These are phyloP conservation scores for Nothoprocta perdicaria DNA, from an alignment of 2,113 vertebrate genomes.

Conservation along the genomic window DNA sequence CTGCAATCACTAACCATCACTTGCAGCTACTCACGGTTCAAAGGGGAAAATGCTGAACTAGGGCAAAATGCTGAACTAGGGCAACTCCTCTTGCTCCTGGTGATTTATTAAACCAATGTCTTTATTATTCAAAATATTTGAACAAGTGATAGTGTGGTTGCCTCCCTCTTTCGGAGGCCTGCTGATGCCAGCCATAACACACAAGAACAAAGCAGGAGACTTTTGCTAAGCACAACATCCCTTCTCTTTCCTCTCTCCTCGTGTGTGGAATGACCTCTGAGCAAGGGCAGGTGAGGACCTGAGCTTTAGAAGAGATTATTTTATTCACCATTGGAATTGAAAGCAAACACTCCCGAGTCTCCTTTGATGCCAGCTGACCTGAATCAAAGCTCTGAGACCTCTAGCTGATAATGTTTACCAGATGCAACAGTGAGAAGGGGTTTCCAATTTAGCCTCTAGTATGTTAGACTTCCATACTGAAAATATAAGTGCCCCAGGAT, in stretches of 20 bases:
- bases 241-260: not conserved
- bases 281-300: not conserved
- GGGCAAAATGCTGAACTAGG: not conserved
- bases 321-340: constrained; percentile 25
- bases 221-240: not conserved
- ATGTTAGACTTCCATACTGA: not conserved
- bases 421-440: not conserved
- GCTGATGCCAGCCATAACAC: not conserved
- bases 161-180: not conserved
- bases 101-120: constrained; percentile 26
- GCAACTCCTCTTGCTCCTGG: not conserved
- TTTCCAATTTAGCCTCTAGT: not conserved
- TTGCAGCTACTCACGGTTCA: not conserved
- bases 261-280: not conserved
- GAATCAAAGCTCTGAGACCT: constrained; percentile 22
- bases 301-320: constrained; percentile 9
- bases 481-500: not conserved
- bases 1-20: not conserved
- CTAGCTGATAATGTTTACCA: constrained; percentile 40
- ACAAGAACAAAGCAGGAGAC: not conserved
- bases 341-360: constrained; percentile 17
- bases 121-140: constrained; percentile 67
- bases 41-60: not conserved
- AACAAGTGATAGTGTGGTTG: constrained; percentile 17
- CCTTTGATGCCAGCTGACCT: constrained; percentile 29